Evolutionary conservation across 2,888 invertebrate species (phyloP).

Genomic region (Limnephilus lunatus): DNA sequence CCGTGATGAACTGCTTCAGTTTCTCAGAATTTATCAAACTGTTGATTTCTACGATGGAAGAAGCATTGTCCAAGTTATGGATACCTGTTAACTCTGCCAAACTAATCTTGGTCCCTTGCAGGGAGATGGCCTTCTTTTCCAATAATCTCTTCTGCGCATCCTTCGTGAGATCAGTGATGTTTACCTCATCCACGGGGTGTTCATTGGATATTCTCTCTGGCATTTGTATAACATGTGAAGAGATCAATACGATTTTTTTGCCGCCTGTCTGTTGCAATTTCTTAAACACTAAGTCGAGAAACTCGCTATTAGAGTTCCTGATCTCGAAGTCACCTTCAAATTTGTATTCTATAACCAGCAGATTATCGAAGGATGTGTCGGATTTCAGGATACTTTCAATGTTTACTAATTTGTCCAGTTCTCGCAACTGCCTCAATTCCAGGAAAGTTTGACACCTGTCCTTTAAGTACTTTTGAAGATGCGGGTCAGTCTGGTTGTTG

Average conservation of each 20-base stretch:
- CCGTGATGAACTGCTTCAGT: slow-evolving; percentile 3
- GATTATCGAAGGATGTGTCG: not conserved
- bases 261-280: not conserved
- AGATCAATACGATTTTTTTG: slow-evolving; percentile 13
- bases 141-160: not conserved
- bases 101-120: not conserved
- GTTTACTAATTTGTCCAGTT: not conserved
- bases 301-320: not conserved
- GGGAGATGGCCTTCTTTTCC: not conserved
- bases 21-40: not conserved
- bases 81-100: not conserved
- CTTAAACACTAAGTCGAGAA: not conserved
- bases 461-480: not conserved
- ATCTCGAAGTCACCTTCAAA: not conserved
- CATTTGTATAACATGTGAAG: not conserved
- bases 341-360: slow-evolving; percentile 12
- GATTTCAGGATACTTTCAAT: not conserved
- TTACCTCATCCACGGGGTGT: not conserved
- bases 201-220: not conserved
- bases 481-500: not conserved
- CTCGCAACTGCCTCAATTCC: not conserved
- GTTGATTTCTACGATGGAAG: not conserved
- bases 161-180: not conserved
- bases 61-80: too few relatives aligned
- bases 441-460: not conserved